phyloP scores from a whole-genome alignment of 2,888 invertebrate genomes.

The Nipponacmea schrenckii region DNA sequence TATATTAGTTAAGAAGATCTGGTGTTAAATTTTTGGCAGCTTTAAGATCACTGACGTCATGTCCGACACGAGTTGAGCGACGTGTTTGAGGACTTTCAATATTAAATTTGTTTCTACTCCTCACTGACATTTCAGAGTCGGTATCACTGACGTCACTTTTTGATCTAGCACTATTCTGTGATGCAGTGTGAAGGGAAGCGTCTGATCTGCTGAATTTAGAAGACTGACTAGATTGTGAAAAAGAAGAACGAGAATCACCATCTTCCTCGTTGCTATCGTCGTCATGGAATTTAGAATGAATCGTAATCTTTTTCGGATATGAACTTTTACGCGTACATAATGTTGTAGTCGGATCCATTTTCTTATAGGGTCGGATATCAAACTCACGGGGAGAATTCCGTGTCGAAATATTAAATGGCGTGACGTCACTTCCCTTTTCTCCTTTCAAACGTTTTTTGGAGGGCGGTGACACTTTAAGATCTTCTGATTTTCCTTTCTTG shows the following conservation, averaged over 20 bases:
- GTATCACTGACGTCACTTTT: background rate
- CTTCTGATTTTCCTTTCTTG: background rate
- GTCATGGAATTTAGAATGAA: background rate
- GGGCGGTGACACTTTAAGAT: background rate
- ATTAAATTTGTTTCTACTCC: background rate
- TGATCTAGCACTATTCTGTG: background rate
- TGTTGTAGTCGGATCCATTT: constrained; percentile 20
- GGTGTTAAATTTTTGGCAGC: background rate
- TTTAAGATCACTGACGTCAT: background rate
- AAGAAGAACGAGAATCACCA: background rate
- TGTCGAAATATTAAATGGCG: constrained; percentile 42
- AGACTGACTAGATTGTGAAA: background rate
- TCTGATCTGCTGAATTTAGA: background rate
- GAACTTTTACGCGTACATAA: constrained; percentile 31
- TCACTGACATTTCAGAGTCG: background rate
- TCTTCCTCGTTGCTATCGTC: background rate
- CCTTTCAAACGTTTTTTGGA: background rate
- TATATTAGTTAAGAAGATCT: background rate
- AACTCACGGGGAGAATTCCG: constrained; percentile 41
- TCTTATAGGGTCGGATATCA: constrained; percentile 37
- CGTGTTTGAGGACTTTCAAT: background rate
- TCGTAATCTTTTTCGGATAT: constrained; percentile 23
- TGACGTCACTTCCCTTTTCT: background rate
- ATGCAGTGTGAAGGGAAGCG: background rate
- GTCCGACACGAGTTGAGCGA: background rate